phyloP scores from a whole-genome alignment of 2,797 vertebrate species.

The Coendou prehensilis region DNA sequence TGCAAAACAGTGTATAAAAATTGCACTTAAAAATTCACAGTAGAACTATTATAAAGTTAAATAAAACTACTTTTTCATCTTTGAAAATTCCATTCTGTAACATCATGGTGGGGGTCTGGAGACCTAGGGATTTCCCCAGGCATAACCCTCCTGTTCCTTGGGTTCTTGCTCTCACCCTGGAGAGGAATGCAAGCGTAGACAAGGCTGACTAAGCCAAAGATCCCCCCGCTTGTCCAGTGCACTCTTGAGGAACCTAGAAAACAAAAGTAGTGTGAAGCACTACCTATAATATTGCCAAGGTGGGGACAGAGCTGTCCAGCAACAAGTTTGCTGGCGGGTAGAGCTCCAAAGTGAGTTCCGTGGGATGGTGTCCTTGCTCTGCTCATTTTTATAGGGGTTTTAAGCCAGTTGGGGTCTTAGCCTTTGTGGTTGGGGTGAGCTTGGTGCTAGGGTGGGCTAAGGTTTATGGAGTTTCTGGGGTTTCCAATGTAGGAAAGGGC shows the following conservation, averaged over 20 bases:
- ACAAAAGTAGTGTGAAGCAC: too few species aligned
- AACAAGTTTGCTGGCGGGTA: neutral
- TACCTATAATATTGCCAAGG: neutral
- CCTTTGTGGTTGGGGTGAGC: neutral
- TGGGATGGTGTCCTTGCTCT: neutral
- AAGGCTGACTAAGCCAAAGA: neutral
- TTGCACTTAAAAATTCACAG: neutral
- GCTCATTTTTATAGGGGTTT: too few species aligned
- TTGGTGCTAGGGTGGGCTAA: neutral
- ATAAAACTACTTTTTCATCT: neutral
- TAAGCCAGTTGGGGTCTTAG: neutral
- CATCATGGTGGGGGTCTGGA: neutral
- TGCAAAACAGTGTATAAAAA: neutral
- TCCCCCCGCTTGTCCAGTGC: neutral
- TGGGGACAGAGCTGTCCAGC: too few species aligned
- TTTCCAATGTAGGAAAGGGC: neutral
- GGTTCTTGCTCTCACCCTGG: neutral
- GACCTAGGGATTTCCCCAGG: neutral
- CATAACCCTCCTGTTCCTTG: neutral
- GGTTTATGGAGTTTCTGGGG: neutral
- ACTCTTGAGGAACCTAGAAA: neutral
- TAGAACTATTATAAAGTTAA: neutral
- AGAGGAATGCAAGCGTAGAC: neutral
- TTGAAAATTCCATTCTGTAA: neutral
- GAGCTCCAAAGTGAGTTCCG: neutral